Evolutionary conservation across 2,888 invertebrate genomes (phyloP), one percentile per base, ranked within the genome.

Genomic region (Philonicus albiceps): DNA sequence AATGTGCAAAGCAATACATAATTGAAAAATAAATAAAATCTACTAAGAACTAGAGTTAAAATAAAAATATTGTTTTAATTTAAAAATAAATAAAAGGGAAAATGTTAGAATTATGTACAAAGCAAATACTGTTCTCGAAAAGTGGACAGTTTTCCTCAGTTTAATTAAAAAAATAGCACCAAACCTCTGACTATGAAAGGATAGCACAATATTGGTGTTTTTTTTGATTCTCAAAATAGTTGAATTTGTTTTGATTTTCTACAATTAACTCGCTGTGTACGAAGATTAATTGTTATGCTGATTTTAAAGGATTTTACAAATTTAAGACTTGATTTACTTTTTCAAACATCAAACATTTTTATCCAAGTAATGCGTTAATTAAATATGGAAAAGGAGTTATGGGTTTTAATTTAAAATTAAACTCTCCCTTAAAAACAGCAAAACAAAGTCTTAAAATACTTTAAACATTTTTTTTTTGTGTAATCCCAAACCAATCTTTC

Each of bases 401-500:
- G 16, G 16, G 43, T 40, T 11, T 40, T 40, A 53, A 5, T 16
- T 53, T n/a, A 53, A 53, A 53, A n/a, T 3, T 11, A 2, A n/a
- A 19, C 6, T 16, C 19, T 53, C 19, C 64, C 1, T 64, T 64
- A 27, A 64, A 83, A 83, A 40, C 83, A 64, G 37, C 64, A 55
- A 76, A 49, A 86, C 49, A 74, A 73, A 13, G 22, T 64, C 22
- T 64, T 64, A 64, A 8, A 6, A 74, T n/a, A 74, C 34, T 74
- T 27, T 11, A 37, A 37, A 8, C 64, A 64, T 37, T 37, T 43
- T 64, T 43, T 64, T 83, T 27, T 6, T 55, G 49, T 86, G 86
- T 78, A 80, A 80, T 86, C 80, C 80, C 86, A 86, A 86, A 86
- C 86, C 86, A 86, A 86, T 86, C 55, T 75, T 72, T 49, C 31